phyloP scores from a whole-genome alignment of 2,113 vertebrate species.

The Paedocypris sp. region DNA sequence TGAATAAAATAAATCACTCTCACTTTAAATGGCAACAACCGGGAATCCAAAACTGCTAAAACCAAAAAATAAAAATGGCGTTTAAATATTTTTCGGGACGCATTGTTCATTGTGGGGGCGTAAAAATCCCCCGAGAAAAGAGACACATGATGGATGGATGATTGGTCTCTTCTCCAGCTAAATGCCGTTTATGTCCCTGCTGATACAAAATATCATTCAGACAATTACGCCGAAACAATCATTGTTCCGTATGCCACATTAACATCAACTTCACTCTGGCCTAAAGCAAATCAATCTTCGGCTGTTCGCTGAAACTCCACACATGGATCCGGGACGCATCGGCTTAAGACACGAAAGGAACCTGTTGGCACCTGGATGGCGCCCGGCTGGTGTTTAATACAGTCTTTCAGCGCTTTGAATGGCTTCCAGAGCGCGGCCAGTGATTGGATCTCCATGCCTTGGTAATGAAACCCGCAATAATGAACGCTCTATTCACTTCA shows the following conservation, averaged over 20 bases:
- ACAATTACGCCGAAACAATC: neutral
- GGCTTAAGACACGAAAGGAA: conserved; percentile 6
- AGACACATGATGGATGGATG: neutral
- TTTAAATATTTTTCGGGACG: too few relatives aligned
- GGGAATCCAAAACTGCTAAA: too few relatives aligned
- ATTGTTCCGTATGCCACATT: neutral
- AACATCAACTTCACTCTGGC: neutral
- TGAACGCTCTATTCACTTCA: conserved; percentile 30
- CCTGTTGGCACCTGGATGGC: conserved; percentile 5
- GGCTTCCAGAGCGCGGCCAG: neutral
- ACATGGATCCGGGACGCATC: neutral
- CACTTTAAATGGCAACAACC: too few relatives aligned
- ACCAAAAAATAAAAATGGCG: too few relatives aligned
- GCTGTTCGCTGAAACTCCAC: neutral
- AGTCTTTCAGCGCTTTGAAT: conserved; percentile 4
- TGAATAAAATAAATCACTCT: too few relatives aligned
- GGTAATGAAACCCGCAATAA: conserved; percentile 35
- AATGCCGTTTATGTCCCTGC: conserved; percentile 4
- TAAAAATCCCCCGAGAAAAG: neutral
- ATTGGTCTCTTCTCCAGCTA: neutral
- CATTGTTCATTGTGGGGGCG: too few relatives aligned
- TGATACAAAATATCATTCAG: conserved; percentile 1
- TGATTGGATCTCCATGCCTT: conserved; percentile 18
- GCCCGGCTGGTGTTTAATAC: conserved; percentile 24
- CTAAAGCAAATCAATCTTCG: neutral